phyloP scores from a whole-genome alignment of 2,113 vertebrate species.

The Nematolebias whitei region DNA sequence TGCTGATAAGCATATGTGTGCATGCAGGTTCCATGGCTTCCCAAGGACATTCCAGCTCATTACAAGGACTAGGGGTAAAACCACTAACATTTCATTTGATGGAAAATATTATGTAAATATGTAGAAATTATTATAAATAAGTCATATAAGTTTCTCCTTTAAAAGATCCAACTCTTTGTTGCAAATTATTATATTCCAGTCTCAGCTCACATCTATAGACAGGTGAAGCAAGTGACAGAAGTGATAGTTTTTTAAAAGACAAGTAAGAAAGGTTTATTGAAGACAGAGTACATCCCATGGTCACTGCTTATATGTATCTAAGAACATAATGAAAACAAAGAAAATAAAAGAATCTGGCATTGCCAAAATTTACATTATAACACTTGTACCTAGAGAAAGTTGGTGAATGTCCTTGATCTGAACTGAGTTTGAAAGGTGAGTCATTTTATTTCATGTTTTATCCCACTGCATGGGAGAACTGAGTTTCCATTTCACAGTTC shows the following conservation, averaged over 20 bases:
- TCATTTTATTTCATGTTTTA: constrained; percentile 55
- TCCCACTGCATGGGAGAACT: constrained; percentile 42
- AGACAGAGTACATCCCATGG: no score
- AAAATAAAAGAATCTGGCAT: no score
- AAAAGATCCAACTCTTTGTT: background rate
- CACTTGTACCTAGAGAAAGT: constrained; percentile 37
- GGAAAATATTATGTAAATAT: no score
- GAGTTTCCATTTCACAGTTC: constrained; percentile 64
- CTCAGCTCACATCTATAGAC: background rate
- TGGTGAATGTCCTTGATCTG: constrained; percentile 42
- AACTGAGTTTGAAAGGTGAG: constrained; percentile 48
- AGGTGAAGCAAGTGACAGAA: constrained; percentile 3
- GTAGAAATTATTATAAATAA: no score
- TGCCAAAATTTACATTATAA: constrained; percentile 32
- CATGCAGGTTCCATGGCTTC: no score
- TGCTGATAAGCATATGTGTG: no score
- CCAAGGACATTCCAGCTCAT: no score
- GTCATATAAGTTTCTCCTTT: no score
- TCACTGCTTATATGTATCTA: no score
- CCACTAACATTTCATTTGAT: no score
- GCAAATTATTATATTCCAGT: background rate
- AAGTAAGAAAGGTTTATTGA: constrained; percentile 18
- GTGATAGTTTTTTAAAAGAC: constrained; percentile 8
- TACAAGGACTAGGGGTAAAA: no score
- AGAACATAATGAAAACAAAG: no score